phyloP scores from a whole-genome alignment of 2,797 vertebrate genomes.

The Euphonia xanthogaster region DNA sequence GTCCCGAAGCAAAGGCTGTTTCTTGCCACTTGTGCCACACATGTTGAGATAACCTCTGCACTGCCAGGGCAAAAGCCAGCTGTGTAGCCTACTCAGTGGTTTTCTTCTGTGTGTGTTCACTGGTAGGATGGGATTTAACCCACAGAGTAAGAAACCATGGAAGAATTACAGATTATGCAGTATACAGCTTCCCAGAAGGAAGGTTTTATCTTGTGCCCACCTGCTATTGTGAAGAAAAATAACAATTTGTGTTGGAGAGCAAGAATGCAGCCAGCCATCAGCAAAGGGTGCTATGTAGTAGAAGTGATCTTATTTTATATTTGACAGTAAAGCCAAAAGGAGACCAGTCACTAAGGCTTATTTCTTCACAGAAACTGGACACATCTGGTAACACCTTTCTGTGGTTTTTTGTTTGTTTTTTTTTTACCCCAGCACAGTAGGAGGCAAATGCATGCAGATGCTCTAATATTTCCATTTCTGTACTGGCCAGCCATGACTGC shows the following conservation, averaged over 20 bases:
- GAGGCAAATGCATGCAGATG: background rate
- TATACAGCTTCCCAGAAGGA: background rate
- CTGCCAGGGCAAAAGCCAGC: background rate
- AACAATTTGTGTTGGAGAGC: background rate
- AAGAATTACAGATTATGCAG: background rate
- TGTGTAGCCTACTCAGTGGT: background rate
- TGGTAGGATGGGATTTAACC: background rate
- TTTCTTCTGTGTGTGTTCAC: background rate
- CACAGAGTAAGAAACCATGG: background rate
- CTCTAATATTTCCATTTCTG: background rate
- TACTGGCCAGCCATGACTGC: background rate
- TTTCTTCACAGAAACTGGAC: background rate
- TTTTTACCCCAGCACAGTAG: background rate
- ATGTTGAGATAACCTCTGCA: background rate
- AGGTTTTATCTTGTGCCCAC: background rate
- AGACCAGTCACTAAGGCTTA: background rate
- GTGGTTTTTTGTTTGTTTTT: fast-evolving
- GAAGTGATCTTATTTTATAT: background rate
- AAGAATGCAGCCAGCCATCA: background rate
- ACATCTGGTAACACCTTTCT: background rate
- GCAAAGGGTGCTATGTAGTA: background rate
- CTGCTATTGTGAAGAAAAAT: background rate
- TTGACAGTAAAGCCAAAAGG: background rate
- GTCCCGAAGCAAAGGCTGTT: background rate
- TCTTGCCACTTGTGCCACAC: background rate